Evolutionary conservation across 2,888 invertebrate genomes (phyloP).

Genomic region (Drosophila anceps): DNA sequence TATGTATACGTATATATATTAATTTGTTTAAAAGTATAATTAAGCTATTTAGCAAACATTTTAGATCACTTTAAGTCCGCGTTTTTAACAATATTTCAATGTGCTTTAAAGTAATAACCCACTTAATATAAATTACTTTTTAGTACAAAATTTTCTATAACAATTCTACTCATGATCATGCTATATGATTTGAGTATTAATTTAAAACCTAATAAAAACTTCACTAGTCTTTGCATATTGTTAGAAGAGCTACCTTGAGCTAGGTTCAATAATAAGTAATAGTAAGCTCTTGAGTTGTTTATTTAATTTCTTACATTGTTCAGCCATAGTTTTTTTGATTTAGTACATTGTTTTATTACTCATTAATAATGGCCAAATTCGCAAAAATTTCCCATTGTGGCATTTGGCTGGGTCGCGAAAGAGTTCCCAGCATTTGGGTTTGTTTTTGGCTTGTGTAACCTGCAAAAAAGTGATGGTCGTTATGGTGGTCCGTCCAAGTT

Average conservation of each 20-base stretch:
- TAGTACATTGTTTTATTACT: constrained; percentile 3
- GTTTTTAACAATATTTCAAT: neutral
- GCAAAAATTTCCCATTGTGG: constrained; percentile 26
- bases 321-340: neutral
- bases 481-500: constrained; percentile 31
- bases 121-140: neutral
- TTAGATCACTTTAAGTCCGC: neutral
- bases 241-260: no score
- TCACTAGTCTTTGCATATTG: no score
- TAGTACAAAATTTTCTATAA: neutral
- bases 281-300: neutral
- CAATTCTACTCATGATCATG: neutral
- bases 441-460: constrained; percentile 31
- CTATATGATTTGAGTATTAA: neutral
- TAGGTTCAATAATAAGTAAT: neutral
- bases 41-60: neutral
- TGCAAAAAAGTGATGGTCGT: constrained; percentile 30
- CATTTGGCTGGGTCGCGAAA: constrained; percentile 25
- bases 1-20: neutral
- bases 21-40: neutral
- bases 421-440: constrained; percentile 40
- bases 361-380: neutral
- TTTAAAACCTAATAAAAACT: neutral
- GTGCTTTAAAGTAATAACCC: neutral
- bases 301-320: neutral